Conservation (phyloP, 2,113 vertebrate genomes). For the Phodopus roborovskii region DNA sequence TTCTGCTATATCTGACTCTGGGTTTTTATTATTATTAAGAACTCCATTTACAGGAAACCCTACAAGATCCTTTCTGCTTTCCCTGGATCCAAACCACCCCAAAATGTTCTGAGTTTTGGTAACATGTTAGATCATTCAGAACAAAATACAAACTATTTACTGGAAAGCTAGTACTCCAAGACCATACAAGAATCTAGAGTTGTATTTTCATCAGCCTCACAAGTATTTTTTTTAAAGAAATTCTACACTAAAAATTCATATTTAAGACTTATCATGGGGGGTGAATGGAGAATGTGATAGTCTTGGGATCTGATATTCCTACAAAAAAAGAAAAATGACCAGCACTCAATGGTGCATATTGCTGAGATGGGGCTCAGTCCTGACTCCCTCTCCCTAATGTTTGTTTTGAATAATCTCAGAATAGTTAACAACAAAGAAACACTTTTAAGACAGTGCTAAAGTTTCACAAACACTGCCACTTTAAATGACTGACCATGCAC, state of each 20-base stretch:
- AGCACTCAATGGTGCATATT: not conserved
- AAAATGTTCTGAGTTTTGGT: constrained; percentile 33
- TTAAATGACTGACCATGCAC: not conserved
- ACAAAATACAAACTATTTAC: not conserved
- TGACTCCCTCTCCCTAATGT: not conserved
- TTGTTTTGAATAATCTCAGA: constrained; percentile 37
- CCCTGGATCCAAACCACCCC: not conserved
- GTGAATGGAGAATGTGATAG: not conserved
- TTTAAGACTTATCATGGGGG: constrained; percentile 1
- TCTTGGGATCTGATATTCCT: not conserved
- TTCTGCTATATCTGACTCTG: too few relatives aligned
- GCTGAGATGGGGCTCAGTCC: not conserved
- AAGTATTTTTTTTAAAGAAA: constrained; percentile 25
- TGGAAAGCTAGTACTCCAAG: not conserved
- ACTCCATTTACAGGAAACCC: not conserved
- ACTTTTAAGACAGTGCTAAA: not conserved
- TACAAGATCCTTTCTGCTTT: not conserved
- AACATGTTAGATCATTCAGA: not conserved
- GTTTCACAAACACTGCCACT: constrained; percentile 23
- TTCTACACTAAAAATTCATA: not conserved
- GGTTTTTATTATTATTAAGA: too few relatives aligned
- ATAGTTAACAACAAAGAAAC: not conserved
- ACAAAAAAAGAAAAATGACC: not conserved
- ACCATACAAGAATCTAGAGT: not conserved
- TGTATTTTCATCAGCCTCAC: not conserved